Conservation (phyloP, 2,888 invertebrate species). For the Dorcus hopei region DNA sequence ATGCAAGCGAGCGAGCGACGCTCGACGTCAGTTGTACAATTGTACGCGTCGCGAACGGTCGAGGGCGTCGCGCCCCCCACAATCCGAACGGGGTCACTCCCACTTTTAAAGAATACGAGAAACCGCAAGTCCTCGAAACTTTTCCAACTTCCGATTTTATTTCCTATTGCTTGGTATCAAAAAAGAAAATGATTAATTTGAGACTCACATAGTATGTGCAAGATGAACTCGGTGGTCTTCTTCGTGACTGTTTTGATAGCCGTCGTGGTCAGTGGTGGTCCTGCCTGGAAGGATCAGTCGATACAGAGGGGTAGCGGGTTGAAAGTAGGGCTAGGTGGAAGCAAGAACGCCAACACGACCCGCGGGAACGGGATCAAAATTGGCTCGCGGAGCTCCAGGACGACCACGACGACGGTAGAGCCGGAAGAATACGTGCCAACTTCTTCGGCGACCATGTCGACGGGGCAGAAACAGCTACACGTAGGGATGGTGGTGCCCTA, state of each 20-base stretch:
- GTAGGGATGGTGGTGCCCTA: conserved; percentile 76
- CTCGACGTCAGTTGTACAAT: conserved; percentile 31
- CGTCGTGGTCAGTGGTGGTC: conserved; percentile 47
- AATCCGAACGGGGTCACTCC: conserved; percentile 23
- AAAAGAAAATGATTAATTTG: not conserved
- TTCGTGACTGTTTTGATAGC: conserved; percentile 42
- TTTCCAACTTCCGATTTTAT: no score
- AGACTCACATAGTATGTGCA: conserved; percentile 12
- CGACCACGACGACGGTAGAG: conserved; percentile 32
- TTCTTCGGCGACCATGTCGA: conserved; percentile 9
- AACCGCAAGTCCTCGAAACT: not conserved
- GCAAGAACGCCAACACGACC: conserved; percentile 36
- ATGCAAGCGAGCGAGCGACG: conserved; percentile 37
- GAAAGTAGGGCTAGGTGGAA: conserved; percentile 39
- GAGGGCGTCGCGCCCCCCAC: conserved; percentile 9
- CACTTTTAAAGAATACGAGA: conserved; percentile 17
- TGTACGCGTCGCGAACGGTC: conserved; percentile 26
- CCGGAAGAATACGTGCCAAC: conserved; percentile 41
- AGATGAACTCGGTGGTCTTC: conserved; percentile 41
- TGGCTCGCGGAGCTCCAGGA: conserved; percentile 35
- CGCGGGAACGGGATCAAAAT: conserved; percentile 45
- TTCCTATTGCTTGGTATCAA: not conserved
- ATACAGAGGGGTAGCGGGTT: conserved; percentile 46
- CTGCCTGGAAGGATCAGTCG: conserved; percentile 45
- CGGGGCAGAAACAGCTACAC: conserved; percentile 45